phyloP scores from a whole-genome alignment of 2,888 invertebrate species.

The Lutraria lutraria region DNA sequence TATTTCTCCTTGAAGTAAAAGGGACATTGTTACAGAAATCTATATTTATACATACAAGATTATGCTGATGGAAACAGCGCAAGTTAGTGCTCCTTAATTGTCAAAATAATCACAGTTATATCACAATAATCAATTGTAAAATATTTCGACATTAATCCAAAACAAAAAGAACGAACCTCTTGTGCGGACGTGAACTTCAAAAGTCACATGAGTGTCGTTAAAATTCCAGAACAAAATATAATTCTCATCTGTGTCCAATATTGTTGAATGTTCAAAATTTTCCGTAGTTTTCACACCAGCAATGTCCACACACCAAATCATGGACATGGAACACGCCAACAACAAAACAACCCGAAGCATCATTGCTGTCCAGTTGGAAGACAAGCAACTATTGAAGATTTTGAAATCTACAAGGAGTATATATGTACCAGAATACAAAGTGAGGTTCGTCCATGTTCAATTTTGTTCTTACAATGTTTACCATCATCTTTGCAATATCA shows the following conservation, averaged over 20 bases:
- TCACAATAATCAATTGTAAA: too few relatives aligned
- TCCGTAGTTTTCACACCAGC: slow-evolving; percentile 50
- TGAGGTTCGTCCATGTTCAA: background rate
- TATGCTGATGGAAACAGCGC: too few relatives aligned
- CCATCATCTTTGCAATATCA: too few relatives aligned
- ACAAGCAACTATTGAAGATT: background rate
- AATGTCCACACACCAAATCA: background rate
- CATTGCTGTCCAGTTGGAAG: background rate
- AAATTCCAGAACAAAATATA: slow-evolving; percentile 65
- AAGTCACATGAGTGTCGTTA: slow-evolving; percentile 66
- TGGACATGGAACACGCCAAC: background rate
- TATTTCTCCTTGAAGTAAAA: too few relatives aligned
- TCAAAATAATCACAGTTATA: too few relatives aligned
- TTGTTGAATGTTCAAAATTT: slow-evolving; percentile 28
- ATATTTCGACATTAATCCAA: too few relatives aligned
- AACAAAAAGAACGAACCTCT: slow-evolving; percentile 87
- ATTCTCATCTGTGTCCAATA: slow-evolving; percentile 55
- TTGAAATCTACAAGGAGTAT: background rate
- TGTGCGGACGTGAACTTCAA: slow-evolving; percentile 65
- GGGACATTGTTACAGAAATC: too few relatives aligned
- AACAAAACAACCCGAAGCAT: background rate
- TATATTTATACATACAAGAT: too few relatives aligned
- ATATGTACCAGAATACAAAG: background rate
- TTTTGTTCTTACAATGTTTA: too few relatives aligned
- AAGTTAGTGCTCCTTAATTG: too few relatives aligned